Evolutionary conservation across 1,140 invertebrate genomes (phyloP).

Genomic region (Trichomalopsis sarcophagae): DNA sequence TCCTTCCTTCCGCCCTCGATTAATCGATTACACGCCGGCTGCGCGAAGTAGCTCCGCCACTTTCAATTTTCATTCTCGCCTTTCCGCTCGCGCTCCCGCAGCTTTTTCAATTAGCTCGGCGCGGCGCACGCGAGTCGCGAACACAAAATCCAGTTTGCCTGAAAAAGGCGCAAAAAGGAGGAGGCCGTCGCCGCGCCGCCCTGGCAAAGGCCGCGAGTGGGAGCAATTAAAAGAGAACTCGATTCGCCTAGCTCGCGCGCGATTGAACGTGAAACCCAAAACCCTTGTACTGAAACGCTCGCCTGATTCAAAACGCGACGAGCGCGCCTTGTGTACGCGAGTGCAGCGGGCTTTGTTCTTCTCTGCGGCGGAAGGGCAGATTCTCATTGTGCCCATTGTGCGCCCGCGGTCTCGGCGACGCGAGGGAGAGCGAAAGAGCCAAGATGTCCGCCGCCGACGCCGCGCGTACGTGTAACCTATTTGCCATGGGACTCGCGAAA

Average conservation of each 20-base stretch:
- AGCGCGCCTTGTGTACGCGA: background rate
- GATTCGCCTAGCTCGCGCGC: background rate
- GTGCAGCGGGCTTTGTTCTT: constrained; percentile 12
- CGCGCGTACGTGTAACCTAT: background rate
- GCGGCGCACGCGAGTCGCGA: background rate
- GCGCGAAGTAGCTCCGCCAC: background rate
- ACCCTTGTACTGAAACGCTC: constrained; percentile 14
- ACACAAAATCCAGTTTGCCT: too few species aligned
- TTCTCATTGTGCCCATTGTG: constrained; percentile 25
- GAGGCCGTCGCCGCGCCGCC: too few species aligned
- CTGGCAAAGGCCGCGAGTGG: too few species aligned
- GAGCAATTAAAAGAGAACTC: background rate
- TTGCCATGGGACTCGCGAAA: background rate
- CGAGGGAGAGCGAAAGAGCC: background rate
- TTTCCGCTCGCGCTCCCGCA: constrained; percentile 30
- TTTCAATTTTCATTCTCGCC: constrained; percentile 32
- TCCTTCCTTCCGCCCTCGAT: background rate
- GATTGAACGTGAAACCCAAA: constrained; percentile 22
- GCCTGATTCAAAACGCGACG: background rate
- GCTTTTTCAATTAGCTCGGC: constrained; percentile 56
- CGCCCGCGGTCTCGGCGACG: background rate
- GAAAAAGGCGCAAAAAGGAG: too few species aligned
- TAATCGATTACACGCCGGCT: constrained; percentile 29
- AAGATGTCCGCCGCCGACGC: background rate
- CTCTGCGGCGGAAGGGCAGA: constrained; percentile 1